Evolutionary conservation across 2,113 vertebrate genomes (phyloP), one percentile per base, ranked within the genome.

Genomic region (Oenanthe melanoleuca): DNA sequence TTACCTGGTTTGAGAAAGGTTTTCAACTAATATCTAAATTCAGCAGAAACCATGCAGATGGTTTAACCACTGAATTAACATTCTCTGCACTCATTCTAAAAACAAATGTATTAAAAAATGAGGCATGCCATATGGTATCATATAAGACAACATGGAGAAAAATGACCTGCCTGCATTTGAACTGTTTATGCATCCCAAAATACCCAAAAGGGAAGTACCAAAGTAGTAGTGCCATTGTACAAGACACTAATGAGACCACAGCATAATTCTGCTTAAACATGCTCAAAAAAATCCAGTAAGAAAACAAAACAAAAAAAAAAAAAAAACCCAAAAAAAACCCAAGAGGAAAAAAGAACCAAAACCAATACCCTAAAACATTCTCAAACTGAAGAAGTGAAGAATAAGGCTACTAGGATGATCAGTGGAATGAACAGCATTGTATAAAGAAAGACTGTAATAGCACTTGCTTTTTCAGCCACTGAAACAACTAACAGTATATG

Each of bases 131-230:
- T 89, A 89, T 20, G 34, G 64, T 80, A 92, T 84, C 60, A 57
- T 60, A 60, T 80, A 93, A 96, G 91, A 95, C 92, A 93, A 87
- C 72, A 92, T 20, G 60, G 69, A 96, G 6, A 81, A 81, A 95
- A 87, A 72, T 59, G 15, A 94, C 71, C 56, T 85, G 82, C 55
- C 88, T 84, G 86, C 55, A 80, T 92, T 89, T 82, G 45, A 93
- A 77, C 25, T 38, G 81, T 44, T 79, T 89, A 80, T 90, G 86
- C 49, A 80, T 94, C 80, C 77, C 59, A 79, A 91, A 92, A 94
- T 24, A 95, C n/a, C 71, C 78, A 69, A 72, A 91, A 83, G 44
- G 56, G 31, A 89, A 94, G 55, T 78, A 92, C 64, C 4, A 1
- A 90, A 80, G 38, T 55, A 86, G 63, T 44, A 92, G 82, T 90